Conservation (phyloP, 2,888 invertebrate genomes). For the Eretmocerus hayati region DNA sequence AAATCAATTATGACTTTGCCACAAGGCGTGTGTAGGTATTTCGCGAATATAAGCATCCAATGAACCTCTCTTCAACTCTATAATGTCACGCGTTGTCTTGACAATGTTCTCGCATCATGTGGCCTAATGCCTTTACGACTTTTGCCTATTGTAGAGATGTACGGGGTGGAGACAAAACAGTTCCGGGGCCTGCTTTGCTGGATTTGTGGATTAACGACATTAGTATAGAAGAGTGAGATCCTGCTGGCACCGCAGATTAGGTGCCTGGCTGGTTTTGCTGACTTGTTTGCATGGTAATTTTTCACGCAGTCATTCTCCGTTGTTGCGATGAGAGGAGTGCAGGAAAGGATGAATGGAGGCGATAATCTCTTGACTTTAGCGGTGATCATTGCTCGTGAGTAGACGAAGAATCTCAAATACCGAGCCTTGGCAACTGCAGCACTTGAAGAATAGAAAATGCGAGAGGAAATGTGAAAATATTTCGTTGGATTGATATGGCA, state of each 20-base stretch:
- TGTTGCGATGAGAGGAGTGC: neutral
- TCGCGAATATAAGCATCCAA: no score
- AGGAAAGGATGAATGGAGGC: neutral
- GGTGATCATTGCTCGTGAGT: slow-evolving; percentile 12
- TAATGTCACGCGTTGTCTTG: slow-evolving; percentile 32
- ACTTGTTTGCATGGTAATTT: no score
- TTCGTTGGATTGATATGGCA: no score
- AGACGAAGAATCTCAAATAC: no score
- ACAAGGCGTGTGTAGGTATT: no score
- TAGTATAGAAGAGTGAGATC: no score
- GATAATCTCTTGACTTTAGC: slow-evolving; percentile 15
- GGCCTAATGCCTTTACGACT: slow-evolving; percentile 34
- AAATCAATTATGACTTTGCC: slow-evolving; percentile 28
- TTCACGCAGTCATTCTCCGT: slow-evolving; percentile 10
- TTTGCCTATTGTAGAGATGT: neutral
- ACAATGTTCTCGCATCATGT: slow-evolving; percentile 34
- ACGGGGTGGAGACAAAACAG: neutral
- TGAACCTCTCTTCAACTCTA: slow-evolving; percentile 11
- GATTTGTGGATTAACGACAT: slow-evolving; percentile 13
- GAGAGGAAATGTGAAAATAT: no score
- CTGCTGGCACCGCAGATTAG: slow-evolving; percentile 10
- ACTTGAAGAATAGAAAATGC: no score
- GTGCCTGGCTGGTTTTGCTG: neutral
- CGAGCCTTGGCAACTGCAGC: no score
- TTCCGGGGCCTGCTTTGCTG: neutral